A percentile compares a stretch with the other conserved stretches of the same genome.
Evolutionary conservation across 1,140 invertebrate species (phyloP).

Genomic region (Campoletis sonorensis): DNA sequence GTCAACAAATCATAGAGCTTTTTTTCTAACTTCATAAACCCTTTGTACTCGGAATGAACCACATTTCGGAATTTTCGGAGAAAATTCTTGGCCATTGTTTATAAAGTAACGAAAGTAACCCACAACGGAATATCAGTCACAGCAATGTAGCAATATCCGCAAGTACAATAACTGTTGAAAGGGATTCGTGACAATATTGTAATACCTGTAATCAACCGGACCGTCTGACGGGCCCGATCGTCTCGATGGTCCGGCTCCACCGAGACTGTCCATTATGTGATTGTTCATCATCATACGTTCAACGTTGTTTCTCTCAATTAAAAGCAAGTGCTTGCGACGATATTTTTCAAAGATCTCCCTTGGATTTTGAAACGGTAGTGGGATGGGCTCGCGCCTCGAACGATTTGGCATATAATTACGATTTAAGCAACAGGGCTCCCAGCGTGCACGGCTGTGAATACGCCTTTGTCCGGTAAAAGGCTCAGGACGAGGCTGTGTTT

Average conservation of each 20-base stretch:
- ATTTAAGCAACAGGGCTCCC: constrained; percentile 58
- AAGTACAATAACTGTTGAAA: neutral
- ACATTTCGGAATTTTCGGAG: no score
- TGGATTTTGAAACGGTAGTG: constrained; percentile 48
- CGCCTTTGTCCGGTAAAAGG: constrained; percentile 59
- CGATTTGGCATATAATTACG: constrained; percentile 64
- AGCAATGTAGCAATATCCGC: no score
- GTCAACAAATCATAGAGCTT: no score
- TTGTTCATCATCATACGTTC: constrained; percentile 58
- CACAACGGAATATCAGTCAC: no score
- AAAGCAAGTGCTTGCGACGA: constrained; percentile 60
- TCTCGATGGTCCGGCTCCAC: constrained; percentile 71
- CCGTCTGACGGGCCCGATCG: constrained; percentile 68
- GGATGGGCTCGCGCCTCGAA: constrained; percentile 50
- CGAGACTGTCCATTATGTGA: constrained; percentile 60
- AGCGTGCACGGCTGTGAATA: constrained; percentile 56
- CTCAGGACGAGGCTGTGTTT: constrained; percentile 64
- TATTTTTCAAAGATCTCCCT: constrained; percentile 58
- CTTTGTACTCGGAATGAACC: no score
- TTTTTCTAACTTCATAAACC: no score
- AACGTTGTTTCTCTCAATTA: constrained; percentile 57
- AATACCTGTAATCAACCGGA: constrained; percentile 64
- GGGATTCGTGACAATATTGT: neutral
- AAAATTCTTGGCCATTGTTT: no score
- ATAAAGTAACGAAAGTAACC: neutral